These are phyloP conservation scores for Artibeus lituratus DNA, from an alignment of 2,797 vertebrate genomes.

Conservation along the genomic window DNA sequence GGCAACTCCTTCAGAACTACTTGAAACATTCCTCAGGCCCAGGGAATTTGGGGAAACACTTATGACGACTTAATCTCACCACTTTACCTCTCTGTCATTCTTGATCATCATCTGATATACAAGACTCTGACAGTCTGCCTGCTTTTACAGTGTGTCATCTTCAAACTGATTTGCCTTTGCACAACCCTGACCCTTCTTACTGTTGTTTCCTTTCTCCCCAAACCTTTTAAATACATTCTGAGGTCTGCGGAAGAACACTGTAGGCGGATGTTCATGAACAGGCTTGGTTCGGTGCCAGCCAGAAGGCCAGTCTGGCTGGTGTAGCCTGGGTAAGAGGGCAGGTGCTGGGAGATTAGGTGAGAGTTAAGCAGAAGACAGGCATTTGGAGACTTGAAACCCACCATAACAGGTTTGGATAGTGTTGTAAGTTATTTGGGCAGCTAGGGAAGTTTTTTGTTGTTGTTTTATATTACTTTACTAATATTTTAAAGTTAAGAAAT, in stretches of 20 bases:
- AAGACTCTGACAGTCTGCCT: neutral
- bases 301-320: neutral
- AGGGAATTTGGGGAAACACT: neutral
- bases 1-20: neutral
- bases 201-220: neutral
- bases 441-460: neutral
- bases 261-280: neutral
- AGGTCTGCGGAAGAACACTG: neutral
- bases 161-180: neutral
- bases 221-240: neutral
- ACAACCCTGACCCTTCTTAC: neutral
- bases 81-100: neutral
- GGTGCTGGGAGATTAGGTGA: neutral
- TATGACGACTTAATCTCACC: neutral
- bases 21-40: neutral
- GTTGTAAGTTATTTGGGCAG: conserved; percentile 10
- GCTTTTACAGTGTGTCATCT: neutral
- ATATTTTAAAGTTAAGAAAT: conserved; percentile 7
- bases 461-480: conserved; percentile 3
- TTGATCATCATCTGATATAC: neutral
- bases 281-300: neutral
- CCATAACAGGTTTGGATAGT: neutral
- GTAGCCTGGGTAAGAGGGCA: neutral
- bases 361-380: neutral
- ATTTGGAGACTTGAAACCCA: neutral